Evolutionary conservation across 1,140 invertebrate genomes (phyloP), one percentile per base, ranked within the genome.

Genomic region (Paralvinella palmiformis): DNA sequence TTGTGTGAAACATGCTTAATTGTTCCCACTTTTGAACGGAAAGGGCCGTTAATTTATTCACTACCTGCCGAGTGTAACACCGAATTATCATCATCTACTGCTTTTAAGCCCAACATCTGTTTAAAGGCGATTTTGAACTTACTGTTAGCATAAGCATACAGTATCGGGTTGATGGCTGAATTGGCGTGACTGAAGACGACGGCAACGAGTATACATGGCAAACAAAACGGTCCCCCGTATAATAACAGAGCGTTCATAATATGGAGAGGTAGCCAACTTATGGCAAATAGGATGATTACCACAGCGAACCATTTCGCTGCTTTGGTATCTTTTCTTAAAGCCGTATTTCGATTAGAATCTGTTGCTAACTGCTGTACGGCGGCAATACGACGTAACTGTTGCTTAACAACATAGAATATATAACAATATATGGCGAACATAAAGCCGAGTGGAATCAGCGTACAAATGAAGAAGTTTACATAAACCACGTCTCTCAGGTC

Each of bases 41-140:
- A n/a, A n/a, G n/a, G n/a, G n/a, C n/a, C n/a, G n/a, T n/a, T n/a
- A n/a, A n/a, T n/a, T n/a, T n/a, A n/a, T n/a, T n/a, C n/a, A n/a
- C n/a, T n/a, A n/a, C n/a, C n/a, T n/a, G n/a, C n/a, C n/a, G n/a
- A n/a, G n/a, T n/a, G n/a, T n/a, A n/a, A n/a, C n/a, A n/a, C n/a
- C n/a, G n/a, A n/a, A n/a, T n/a, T n/a, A n/a, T n/a, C n/a, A n/a
- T n/a, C n/a, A n/a, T n/a, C n/a, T n/a, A n/a, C n/a, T n/a, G n/a
- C n/a, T n/a, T n/a, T n/a, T n/a, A n/a, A n/a, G n/a, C n/a, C n/a
- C n/a, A 70, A 67, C 53, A 77, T 67, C 36, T 69, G 68, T 52
- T 68, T 72, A 7, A 93, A 91, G 0, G 91, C 91, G 66, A 88
- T 82, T 72, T 89, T 85, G 76, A 92, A 92, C 74, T 91, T 89